These are phyloP conservation scores for Diaphora mendica DNA, from an alignment of 2,888 invertebrate genomes.

Conservation along the genomic window DNA sequence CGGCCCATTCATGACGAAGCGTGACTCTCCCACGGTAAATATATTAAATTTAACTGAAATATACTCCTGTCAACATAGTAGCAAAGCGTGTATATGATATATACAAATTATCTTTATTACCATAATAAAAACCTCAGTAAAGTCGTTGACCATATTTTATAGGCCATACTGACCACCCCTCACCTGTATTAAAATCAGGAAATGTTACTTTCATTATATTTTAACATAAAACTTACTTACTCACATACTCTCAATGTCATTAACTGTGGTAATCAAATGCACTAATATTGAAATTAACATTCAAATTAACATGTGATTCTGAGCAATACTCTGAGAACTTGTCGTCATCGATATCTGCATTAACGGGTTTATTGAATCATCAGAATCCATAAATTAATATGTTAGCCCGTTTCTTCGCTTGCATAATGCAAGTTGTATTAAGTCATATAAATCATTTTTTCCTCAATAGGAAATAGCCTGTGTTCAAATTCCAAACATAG, in stretches of 20 bases:
- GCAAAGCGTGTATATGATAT: neutral
- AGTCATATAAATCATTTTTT: too few species aligned
- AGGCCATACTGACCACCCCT: conserved; percentile 1
- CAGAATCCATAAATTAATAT: too few species aligned
- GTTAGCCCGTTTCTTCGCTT: too few species aligned
- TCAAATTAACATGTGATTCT: neutral
- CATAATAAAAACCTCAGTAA: conserved; percentile 20
- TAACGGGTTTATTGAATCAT: neutral
- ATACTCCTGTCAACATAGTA: neutral
- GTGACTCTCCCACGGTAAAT: too few species aligned
- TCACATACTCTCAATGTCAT: neutral
- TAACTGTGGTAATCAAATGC: neutral
- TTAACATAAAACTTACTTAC: neutral
- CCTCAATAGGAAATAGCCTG: too few species aligned
- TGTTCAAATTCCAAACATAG: too few species aligned
- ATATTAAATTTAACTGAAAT: neutral
- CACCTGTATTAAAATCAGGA: neutral
- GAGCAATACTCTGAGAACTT: neutral
- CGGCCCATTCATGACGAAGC: too few species aligned
- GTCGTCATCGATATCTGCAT: neutral
- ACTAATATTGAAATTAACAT: neutral
- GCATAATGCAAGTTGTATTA: too few species aligned
- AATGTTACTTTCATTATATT: neutral
- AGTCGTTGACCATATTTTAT: conserved; percentile 19
- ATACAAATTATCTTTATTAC: conserved; percentile 22